Percentiles rank a stretch among this genome's conserved stretches.
These are phyloP conservation scores for Theodoxus fluviatilis DNA, from an alignment of 2,888 invertebrate species.

Conservation along the genomic window DNA sequence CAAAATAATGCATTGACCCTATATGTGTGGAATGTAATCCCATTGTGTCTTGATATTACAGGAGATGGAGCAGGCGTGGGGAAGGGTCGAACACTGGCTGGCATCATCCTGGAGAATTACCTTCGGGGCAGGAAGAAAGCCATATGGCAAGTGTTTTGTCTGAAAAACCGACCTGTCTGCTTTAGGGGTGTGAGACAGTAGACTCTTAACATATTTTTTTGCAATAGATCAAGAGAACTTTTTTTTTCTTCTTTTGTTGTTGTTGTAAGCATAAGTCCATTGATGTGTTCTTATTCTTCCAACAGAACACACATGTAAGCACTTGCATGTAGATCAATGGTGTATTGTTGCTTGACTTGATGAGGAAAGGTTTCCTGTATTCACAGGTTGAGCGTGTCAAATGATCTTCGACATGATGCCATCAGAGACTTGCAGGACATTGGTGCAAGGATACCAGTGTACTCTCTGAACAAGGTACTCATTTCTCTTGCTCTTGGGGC, in stretches of 20 bases:
- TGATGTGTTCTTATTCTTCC: too few relatives aligned
- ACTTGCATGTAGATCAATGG: too few relatives aligned
- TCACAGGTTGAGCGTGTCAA: conserved; percentile 86
- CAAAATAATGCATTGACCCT: background rate
- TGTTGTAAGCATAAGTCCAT: too few relatives aligned
- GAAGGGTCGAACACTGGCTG: conserved; percentile 86
- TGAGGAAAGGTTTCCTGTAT: conserved; percentile 13
- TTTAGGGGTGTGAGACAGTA: too few relatives aligned
- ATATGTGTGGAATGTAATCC: background rate
- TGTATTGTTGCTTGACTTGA: too few relatives aligned
- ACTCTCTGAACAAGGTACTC: conserved; percentile 82
- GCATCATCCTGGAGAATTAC: conserved; percentile 97
- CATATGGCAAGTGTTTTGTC: conserved; percentile 75
- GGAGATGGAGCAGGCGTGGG: conserved; percentile 86
- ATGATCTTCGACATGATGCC: conserved; percentile 97
- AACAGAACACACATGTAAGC: too few relatives aligned
- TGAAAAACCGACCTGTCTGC: too few relatives aligned
- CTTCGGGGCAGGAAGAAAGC: conserved; percentile 90
- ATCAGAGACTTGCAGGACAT: conserved; percentile 95
- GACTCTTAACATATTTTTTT: too few relatives aligned
- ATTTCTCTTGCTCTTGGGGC: too few relatives aligned
- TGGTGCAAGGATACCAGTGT: conserved; percentile 91
- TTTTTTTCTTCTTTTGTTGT: too few relatives aligned
- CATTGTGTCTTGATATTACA: conserved; percentile 53
- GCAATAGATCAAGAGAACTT: too few relatives aligned